phyloP scores from a whole-genome alignment of 2,113 vertebrate genomes.

The Carollia perspicillata region DNA sequence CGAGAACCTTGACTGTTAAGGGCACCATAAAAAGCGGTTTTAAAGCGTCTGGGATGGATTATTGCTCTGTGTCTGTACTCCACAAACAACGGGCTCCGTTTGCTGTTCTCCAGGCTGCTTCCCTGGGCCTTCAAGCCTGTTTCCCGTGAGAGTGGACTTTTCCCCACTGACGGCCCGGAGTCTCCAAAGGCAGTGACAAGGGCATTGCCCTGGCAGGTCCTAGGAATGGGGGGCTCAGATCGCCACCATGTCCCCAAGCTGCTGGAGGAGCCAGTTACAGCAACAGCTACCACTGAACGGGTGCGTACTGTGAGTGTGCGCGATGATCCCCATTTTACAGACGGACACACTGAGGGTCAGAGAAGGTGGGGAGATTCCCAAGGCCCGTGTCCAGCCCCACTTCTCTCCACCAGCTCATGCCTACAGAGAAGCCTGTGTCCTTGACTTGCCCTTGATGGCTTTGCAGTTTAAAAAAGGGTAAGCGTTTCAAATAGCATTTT shows the following conservation, averaged over 20 bases:
- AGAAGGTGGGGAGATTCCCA: neutral
- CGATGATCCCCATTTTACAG: neutral
- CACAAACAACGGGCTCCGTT: neutral
- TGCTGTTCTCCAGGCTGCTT: neutral
- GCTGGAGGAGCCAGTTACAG: neutral
- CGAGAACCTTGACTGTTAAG: neutral
- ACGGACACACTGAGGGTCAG: neutral
- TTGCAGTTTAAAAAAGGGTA: neutral
- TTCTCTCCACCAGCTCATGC: neutral
- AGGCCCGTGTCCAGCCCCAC: neutral
- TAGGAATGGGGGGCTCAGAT: neutral
- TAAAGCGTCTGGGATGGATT: neutral
- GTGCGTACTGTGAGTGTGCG: accelerated
- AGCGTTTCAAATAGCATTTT: neutral
- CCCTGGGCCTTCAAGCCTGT: neutral
- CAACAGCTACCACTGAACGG: too few relatives aligned
- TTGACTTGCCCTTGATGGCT: neutral
- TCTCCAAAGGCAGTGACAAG: neutral
- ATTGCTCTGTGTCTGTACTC: neutral
- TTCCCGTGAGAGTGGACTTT: neutral
- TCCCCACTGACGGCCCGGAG: neutral
- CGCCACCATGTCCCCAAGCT: neutral
- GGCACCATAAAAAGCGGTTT: neutral
- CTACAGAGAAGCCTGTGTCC: neutral
- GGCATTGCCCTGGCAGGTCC: neutral